Evolutionary conservation across 1,140 invertebrate species (phyloP).

Genomic region (Hypsibius dujardini): DNA sequence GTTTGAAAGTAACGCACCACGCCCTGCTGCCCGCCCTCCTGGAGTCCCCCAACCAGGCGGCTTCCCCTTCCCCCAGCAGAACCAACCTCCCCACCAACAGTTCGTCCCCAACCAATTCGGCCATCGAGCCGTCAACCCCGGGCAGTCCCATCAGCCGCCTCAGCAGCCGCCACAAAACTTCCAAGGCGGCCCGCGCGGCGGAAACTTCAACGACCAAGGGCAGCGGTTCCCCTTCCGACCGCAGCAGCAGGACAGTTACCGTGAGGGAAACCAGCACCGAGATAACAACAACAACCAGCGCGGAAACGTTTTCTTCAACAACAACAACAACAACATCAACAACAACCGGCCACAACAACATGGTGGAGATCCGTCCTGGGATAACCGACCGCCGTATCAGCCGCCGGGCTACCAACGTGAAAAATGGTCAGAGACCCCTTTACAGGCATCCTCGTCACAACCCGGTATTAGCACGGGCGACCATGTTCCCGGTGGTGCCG

Average conservation of each 20-base stretch:
- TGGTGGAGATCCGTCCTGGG: no score
- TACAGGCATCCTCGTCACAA: background rate
- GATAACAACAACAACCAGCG: background rate
- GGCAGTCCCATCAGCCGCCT: background rate
- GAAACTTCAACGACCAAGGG: background rate
- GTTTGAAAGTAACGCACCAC: conserved; percentile 9
- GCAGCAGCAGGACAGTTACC: background rate
- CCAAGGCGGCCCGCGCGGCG: background rate
- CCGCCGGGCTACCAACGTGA: background rate
- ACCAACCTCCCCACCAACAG: background rate
- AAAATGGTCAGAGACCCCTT: background rate
- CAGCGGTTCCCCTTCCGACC: background rate
- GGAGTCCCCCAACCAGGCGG: no score
- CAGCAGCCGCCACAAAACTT: background rate
- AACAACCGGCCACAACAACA: no score
- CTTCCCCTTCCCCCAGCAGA: background rate
- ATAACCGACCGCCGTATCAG: background rate
- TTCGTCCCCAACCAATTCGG: background rate
- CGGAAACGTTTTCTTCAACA: conserved; percentile 4
- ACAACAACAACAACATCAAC: background rate
- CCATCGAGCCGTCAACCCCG: no score
- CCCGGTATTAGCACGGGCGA: conserved; percentile 5
- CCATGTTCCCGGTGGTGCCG: background rate
- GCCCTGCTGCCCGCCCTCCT: background rate
- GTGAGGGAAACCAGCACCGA: background rate